phyloP scores from a whole-genome alignment of 1,140 invertebrate genomes.

The Cardiocondyla obscurior region DNA sequence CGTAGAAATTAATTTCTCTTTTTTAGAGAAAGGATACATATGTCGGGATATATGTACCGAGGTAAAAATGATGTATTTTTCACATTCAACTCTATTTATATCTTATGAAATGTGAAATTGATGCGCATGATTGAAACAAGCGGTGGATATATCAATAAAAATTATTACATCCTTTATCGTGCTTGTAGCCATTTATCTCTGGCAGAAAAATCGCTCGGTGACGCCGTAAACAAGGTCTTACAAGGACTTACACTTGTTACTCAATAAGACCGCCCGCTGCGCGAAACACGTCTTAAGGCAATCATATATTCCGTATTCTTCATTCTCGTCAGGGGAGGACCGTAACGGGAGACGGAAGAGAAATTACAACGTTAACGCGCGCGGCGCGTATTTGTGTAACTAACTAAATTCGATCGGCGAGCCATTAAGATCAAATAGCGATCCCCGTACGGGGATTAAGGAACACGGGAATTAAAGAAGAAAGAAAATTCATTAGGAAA shows the following conservation, averaged over 20 bases:
- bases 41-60: too few relatives aligned
- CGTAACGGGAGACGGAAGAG: neutral
- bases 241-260: too few relatives aligned
- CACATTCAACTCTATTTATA: too few relatives aligned
- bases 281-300: conserved; percentile 5
- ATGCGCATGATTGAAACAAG: neutral
- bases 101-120: neutral
- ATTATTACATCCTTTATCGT: neutral
- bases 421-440: conserved; percentile 3
- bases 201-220: neutral
- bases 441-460: neutral
- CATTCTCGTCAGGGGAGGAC: neutral
- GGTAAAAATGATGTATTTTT: too few relatives aligned
- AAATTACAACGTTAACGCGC: neutral
- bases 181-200: neutral
- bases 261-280: neutral
- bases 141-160: neutral
- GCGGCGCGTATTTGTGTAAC: neutral
- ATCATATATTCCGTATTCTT: neutral
- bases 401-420: conserved; percentile 15
- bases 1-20: conserved; percentile 24
- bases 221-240: conserved; percentile 5
- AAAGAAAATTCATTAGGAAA: neutral
- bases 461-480: neutral
- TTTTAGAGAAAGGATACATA: too few relatives aligned